phyloP scores from a whole-genome alignment of 1,140 invertebrate species.

The Bombus consobrinus region DNA sequence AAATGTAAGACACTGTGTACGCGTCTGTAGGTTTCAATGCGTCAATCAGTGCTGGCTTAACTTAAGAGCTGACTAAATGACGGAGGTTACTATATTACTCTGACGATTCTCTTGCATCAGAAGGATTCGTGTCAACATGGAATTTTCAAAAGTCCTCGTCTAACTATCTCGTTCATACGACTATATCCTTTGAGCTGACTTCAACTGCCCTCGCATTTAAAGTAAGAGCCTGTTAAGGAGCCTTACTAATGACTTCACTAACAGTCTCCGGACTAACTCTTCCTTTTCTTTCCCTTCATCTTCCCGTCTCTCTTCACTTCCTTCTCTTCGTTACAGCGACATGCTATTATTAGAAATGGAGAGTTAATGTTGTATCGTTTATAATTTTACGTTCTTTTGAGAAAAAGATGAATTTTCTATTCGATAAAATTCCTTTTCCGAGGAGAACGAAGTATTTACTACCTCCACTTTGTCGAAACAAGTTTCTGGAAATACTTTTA shows the following conservation, averaged over 20 bases:
- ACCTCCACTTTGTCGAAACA: neutral
- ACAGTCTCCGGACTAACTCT: neutral
- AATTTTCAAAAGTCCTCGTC: neutral
- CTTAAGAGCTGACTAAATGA: neutral
- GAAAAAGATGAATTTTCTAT: neutral
- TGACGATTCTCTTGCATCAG: neutral
- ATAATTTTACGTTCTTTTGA: neutral
- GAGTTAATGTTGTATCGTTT: neutral
- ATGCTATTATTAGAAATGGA: neutral
- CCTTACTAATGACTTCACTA: conserved; percentile 1
- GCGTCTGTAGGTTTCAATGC: neutral
- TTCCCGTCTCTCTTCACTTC: neutral
- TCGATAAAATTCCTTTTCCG: neutral
- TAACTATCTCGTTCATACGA: neutral
- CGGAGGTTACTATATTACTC: neutral
- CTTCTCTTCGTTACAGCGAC: neutral
- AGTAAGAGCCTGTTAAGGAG: neutral
- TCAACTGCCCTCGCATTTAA: neutral
- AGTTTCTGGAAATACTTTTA: too few species aligned
- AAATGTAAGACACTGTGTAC: neutral
- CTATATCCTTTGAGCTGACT: neutral
- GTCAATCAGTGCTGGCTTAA: neutral
- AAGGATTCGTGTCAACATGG: neutral
- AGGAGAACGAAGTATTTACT: neutral
- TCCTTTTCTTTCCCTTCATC: neutral